These are phyloP conservation scores for Dreissena rostriformis DNA, from an alignment of 1,140 invertebrate genomes.

Conservation along the genomic window DNA sequence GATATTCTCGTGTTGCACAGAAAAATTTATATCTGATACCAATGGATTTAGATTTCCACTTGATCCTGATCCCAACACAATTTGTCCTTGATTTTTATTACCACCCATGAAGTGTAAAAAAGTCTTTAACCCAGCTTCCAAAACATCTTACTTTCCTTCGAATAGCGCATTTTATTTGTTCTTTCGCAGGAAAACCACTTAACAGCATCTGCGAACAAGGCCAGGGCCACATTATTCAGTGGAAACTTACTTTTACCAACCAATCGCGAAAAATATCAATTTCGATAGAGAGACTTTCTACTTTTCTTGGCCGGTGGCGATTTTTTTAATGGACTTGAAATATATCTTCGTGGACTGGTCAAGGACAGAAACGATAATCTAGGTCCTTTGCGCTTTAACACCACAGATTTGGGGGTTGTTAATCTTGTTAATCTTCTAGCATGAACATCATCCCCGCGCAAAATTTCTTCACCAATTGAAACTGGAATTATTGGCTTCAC, in stretches of 20 bases:
- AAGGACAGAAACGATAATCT: too few species aligned
- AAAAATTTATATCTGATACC: constrained; percentile 9
- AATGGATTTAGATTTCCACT: not conserved
- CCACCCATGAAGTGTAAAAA: constrained; percentile 21
- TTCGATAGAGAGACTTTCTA: too few species aligned
- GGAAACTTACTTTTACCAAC: constrained; percentile 35
- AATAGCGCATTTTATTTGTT: constrained; percentile 48
- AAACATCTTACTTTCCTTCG: constrained; percentile 17
- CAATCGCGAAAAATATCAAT: constrained; percentile 25
- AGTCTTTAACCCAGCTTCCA: constrained; percentile 16
- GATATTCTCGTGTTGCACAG: not conserved
- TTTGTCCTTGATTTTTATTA: not conserved
- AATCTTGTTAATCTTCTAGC: too few species aligned
- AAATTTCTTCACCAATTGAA: too few species aligned
- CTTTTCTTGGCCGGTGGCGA: too few species aligned
- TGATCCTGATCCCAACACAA: not conserved
- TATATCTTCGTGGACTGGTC: too few species aligned
- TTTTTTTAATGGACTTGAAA: too few species aligned
- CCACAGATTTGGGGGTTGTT: too few species aligned
- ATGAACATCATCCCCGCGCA: too few species aligned
- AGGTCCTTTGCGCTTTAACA: too few species aligned
- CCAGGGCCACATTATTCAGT: constrained; percentile 27
- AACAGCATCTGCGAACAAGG: constrained; percentile 41
- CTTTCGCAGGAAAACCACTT: constrained; percentile 47
- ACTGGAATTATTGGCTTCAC: too few species aligned